Conservation (phyloP, 1,140 invertebrate genomes). For the Sarcophaga peregrina region DNA sequence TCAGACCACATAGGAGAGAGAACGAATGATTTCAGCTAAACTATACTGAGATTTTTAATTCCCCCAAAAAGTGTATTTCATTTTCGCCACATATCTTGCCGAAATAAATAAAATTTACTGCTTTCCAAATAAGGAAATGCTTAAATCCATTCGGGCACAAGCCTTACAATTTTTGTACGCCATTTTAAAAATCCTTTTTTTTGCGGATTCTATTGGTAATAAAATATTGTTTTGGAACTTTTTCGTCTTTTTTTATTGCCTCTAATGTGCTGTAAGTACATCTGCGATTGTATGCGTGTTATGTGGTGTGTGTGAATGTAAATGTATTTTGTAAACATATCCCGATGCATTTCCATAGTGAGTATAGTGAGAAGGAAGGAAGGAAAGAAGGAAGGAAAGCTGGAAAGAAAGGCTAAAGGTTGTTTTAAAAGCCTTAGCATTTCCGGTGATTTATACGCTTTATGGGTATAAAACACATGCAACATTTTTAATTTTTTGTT, state of each 20-base stretch:
- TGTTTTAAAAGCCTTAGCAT: conserved; percentile 22
- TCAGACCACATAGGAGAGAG: too few species aligned
- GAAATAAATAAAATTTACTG: too few species aligned
- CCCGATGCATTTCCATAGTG: too few species aligned
- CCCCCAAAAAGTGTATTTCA: not conserved
- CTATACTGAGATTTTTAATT: not conserved
- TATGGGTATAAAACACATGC: conserved; percentile 12
- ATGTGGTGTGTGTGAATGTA: not conserved
- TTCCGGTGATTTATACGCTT: conserved; percentile 24
- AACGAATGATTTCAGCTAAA: too few species aligned
- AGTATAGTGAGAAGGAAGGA: too few species aligned
- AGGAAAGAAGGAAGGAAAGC: not conserved
- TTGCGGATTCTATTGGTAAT: not conserved
- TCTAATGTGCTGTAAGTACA: too few species aligned
- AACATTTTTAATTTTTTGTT: not conserved
- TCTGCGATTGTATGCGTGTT: not conserved
- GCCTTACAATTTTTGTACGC: not conserved
- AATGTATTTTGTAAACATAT: not conserved
- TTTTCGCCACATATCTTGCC: not conserved
- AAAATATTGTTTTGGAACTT: conserved; percentile 5
- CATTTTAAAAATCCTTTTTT: not conserved
- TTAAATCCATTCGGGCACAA: not conserved
- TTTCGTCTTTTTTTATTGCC: not conserved
- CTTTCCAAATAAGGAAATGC: too few species aligned
- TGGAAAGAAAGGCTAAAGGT: conserved; percentile 8